phyloP scores from a whole-genome alignment of 2,113 vertebrate species.

The Ctenomys sociabilis region DNA sequence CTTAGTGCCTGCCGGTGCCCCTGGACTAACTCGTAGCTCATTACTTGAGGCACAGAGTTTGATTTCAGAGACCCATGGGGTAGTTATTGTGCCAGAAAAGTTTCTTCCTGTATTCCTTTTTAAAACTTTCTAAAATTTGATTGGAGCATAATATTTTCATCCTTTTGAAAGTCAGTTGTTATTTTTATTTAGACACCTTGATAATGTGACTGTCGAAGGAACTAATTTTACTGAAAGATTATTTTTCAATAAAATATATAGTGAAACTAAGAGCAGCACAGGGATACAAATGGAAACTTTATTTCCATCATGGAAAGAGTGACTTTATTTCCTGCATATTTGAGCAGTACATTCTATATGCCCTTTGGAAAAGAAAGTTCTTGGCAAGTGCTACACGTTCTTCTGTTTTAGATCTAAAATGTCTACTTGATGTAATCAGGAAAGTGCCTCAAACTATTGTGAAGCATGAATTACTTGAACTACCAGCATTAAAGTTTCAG shows the following conservation, averaged over 20 bases:
- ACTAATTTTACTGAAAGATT: slow-evolving; percentile 48
- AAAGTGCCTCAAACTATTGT: slow-evolving; percentile 31
- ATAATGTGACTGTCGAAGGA: slow-evolving; percentile 32
- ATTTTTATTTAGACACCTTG: slow-evolving; percentile 37
- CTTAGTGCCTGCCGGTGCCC: neutral
- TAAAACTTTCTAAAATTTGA: slow-evolving; percentile 23
- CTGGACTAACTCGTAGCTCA: neutral
- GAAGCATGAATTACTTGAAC: slow-evolving; percentile 64
- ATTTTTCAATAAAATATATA: slow-evolving; percentile 47
- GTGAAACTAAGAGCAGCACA: slow-evolving; percentile 50
- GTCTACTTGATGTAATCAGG: slow-evolving; percentile 38
- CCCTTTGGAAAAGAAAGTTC: slow-evolving; percentile 70
- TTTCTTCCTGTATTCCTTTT: neutral
- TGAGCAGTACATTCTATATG: slow-evolving; percentile 60
- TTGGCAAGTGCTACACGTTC: slow-evolving; percentile 53
- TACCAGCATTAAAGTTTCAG: slow-evolving; percentile 42
- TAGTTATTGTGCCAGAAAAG: neutral
- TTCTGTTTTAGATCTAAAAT: slow-evolving; percentile 72
- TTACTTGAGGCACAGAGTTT: neutral
- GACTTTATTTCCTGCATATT: slow-evolving; percentile 71
- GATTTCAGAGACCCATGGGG: neutral
- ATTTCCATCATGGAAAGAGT: slow-evolving; percentile 63
- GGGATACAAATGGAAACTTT: slow-evolving; percentile 56
- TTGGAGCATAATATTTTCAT: slow-evolving; percentile 17
- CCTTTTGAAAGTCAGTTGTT: slow-evolving; percentile 31